Evolutionary conservation across 2,888 invertebrate genomes (phyloP), one percentile per base, ranked within the genome.

Genomic region (Conchocele bisecta): DNA sequence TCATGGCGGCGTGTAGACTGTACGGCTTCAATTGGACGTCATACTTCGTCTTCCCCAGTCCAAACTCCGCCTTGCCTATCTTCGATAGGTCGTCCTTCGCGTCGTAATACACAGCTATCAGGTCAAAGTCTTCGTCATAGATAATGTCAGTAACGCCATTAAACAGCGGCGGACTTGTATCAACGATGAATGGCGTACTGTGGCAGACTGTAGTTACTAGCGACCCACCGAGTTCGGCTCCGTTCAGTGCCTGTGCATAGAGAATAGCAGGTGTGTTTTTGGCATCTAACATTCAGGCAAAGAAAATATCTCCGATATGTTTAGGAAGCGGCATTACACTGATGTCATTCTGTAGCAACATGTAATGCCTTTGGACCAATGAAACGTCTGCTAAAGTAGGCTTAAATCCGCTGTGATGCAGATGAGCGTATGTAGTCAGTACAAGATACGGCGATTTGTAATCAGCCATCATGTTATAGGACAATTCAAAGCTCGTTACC

Each of bases 141-240:
- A 82, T 72, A 24, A 82, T 64, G 24, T 79, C 76, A 20, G 58
- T 65, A 9, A 83, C 66, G 11, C 64, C 53, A 17, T 57, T 41
- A 37, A 83, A 78, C 31, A 66, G 13, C 9, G 83, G 83, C 6
- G 79, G 76, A 3, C 79, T 75, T 20, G 82, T 83, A 61, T 83
- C 83, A 1, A 83, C 81, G 13, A 54, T 79, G 24, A 83, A 57
- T 2, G 82, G 82, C 2, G 64, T 61, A 5, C 79, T 72, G 57
- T 83, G 79, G 53, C 83, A 83, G 0, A 83, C 82, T 11, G 83
- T 82, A 5, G 82, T 82, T 5, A 83, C 82, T 39, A 83, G 69
- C 7, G 81, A 75, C 5, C 82, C 83, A 13, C 83, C 84, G 42
- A 75, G 61, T 3, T 73, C 71, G 3, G 76, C 67, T 35, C 75